phyloP scores from a whole-genome alignment of 2,113 vertebrate species.

The Lamprotornis superbus region DNA sequence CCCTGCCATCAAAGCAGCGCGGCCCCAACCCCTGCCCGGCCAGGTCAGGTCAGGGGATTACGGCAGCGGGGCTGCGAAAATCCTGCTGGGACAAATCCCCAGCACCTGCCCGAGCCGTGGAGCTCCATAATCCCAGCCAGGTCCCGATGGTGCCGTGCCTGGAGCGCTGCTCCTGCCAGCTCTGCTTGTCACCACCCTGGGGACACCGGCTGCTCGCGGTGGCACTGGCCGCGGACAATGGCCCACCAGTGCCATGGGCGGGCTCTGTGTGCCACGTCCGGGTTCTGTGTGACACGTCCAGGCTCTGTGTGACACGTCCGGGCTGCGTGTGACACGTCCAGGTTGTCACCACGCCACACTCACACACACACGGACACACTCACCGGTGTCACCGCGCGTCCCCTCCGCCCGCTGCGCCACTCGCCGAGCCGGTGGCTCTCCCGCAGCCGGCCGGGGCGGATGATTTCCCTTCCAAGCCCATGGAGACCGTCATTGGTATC shows the following conservation, averaged over 20 bases:
- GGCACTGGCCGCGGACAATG: neutral
- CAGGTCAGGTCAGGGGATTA: neutral
- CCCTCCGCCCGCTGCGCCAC: neutral
- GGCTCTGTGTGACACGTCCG: fast-evolving
- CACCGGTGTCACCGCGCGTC: neutral
- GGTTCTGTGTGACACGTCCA: fast-evolving
- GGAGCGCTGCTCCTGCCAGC: neutral
- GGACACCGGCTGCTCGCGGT: neutral
- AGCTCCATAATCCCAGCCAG: neutral
- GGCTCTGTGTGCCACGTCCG: neutral
- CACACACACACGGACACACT: neutral
- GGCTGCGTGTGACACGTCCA: neutral
- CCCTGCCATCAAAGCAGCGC: neutral
- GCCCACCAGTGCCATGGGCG: neutral
- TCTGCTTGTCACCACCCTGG: neutral
- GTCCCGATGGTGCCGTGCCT: fast-evolving
- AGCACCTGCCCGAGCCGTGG: neutral
- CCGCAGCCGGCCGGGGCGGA: neutral
- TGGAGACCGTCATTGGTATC: slow-evolving; percentile 59
- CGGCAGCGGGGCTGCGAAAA: neutral
- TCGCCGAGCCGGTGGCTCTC: neutral
- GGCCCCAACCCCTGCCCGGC: neutral
- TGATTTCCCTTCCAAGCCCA: slow-evolving; percentile 53
- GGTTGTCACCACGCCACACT: neutral
- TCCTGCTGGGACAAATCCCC: slow-evolving; percentile 4